Evolutionary conservation across 2,888 invertebrate species (phyloP).

Genomic region (Microplitis deprimator): DNA sequence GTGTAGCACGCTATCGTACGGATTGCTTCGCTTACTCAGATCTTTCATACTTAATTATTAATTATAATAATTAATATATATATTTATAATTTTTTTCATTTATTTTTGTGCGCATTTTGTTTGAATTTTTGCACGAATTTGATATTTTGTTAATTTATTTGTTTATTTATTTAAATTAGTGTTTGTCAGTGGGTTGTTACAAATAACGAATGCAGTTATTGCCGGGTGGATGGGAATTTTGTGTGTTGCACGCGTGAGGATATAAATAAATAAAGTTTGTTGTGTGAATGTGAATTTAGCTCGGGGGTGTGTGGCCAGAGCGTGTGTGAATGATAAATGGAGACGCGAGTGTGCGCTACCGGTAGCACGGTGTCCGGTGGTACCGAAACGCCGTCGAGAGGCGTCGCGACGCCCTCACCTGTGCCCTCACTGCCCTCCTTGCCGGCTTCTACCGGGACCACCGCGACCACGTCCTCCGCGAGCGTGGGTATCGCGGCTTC

Average conservation of each 20-base stretch:
- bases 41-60: background rate
- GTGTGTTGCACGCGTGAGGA: background rate
- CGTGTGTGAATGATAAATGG: slow-evolving; percentile 34
- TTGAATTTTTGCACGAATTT: slow-evolving; percentile 28
- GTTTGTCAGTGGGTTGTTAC: slow-evolving; percentile 8
- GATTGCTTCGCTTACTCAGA: slow-evolving; percentile 57
- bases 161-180: slow-evolving; percentile 12
- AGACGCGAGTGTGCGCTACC: slow-evolving; percentile 27
- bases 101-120: background rate
- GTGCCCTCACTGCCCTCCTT: slow-evolving; percentile 47
- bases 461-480: slow-evolving; percentile 42
- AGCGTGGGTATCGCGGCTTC: slow-evolving; percentile 45
- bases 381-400: slow-evolving; percentile 58
- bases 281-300: slow-evolving; percentile 7
- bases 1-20: slow-evolving; percentile 66
- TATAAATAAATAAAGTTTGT: slow-evolving; percentile 27
- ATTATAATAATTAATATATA: background rate
- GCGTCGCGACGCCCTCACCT: slow-evolving; percentile 64
- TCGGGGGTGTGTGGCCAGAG: slow-evolving; percentile 30
- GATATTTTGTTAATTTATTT: background rate
- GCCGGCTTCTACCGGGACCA: slow-evolving; percentile 25
- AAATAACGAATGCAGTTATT: background rate
- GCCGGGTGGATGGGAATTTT: background rate
- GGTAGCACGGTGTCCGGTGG: slow-evolving; percentile 49
- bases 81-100: background rate